Base-by-base conservation (phyloP, 1,140 invertebrate species). In the Colletes latitarsis region DNA sequence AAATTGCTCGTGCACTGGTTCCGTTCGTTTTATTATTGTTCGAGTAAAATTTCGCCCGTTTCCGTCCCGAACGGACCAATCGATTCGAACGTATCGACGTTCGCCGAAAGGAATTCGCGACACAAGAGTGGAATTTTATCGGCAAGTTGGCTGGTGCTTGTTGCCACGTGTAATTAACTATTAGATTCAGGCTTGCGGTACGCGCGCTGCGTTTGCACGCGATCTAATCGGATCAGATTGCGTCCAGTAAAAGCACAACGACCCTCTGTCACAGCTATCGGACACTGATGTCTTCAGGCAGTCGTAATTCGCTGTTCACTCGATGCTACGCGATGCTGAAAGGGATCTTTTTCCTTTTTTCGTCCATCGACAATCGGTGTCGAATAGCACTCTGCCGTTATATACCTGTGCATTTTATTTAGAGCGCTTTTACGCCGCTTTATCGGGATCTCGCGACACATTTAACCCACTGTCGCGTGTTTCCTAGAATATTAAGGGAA, bases 191-290 rank as follows among this genome's bases (percentile, higher is more conserved):
- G 39, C 41, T 66, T n/a, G 69, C 17, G 66, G 57, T 52, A 43
- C 46, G 30, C 52, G 58, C 43, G 46, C 14, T 68, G 30, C 78
- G 67, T 81, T 81, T 58, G 76, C 71, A 80, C 66, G 76, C 83
- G 66, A 84, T 84, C 43, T 69, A 83, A 81, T 85, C 82, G 41
- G 49, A 80, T 81, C 71, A 55, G 68, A 85, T 83, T 75, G 77
- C 71, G 46, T 79, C 64, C 62, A 57, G 60, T 55, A 76, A 62
- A 71, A 30, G 81, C 70, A 30, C 70, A 62, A 73, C 63, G 41
- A 46, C 57, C 41, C 39, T 15, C 69, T 66, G 21, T 78, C 64
- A 46, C 49, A 15, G 58, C 46, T n/a, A 15, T 30, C 49, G 17
- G 14, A 30, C 19, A 39, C 8, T 6, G 17, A 30, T 12, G 10